Base-by-base conservation (phyloP, 2,113 vertebrate genomes). In the Pangasianodon hypophthalmus region DNA sequence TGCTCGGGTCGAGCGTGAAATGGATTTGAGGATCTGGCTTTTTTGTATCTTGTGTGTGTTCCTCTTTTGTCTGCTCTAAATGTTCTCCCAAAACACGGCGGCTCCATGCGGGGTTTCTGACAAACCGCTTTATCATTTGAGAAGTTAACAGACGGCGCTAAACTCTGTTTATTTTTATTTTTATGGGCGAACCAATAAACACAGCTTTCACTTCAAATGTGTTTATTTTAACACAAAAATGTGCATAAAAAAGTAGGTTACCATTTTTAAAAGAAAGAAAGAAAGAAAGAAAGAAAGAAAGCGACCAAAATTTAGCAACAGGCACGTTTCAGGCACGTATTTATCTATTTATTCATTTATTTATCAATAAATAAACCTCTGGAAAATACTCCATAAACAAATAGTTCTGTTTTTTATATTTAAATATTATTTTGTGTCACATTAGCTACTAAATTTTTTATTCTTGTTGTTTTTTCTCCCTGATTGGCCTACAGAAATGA, bases 1-100 rank as follows among this genome's bases (percentile, higher is more conserved):
- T 92, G 93, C 94, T 91, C 91, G 91, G 94, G 94, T 95, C 96
- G 94, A 93, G 96, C 92, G 95, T 95, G 86, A 96, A 96, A 97
- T 87, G 86, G 86, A 87, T 58, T 87, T 54, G 52, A 41, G 69
- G 71, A 60, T 87, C 71, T 87, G 85, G 48, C 48, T 87, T 71
- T 54, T 83, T 85, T 87, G 86, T 87, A 58, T 56, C 86, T 44
- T 41, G 52, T 58, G 86, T 77, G 71, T 87, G 71, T 77, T 77
- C 71, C 37, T 87, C 86, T 77, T 87, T 87, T 87, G 69, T 77
- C 82, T 60, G 52, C 6, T 24, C 41, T 44, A 54, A 75, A 58
- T 77, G 86, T 60, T 54, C 41, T 37, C 67, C 52, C 32, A 60
- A 79, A 77, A 58, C 86, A 60, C 86, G 37, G 29, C 50, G 67